Evolutionary conservation across 2,113 vertebrate genomes (phyloP).

Genomic region (Australoheros scitulus): DNA sequence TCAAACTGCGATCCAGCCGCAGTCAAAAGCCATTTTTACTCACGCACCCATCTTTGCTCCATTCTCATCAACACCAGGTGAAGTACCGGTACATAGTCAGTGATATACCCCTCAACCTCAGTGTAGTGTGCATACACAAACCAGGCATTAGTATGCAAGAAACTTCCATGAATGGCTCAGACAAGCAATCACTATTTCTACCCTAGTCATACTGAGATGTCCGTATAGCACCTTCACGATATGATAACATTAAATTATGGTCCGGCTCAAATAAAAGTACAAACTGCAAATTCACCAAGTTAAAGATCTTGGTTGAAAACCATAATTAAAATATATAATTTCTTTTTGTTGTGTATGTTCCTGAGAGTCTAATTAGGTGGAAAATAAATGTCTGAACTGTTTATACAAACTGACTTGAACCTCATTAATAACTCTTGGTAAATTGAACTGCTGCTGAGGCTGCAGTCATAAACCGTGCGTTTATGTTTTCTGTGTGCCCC

Average conservation of each 20-base stretch:
- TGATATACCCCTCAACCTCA: too few species aligned
- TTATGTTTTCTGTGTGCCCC: neutral
- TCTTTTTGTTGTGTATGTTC: conserved; percentile 15
- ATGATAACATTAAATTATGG: neutral
- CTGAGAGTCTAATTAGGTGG: conserved; percentile 29
- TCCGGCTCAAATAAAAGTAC: neutral
- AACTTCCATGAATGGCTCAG: neutral
- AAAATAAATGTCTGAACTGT: conserved; percentile 23
- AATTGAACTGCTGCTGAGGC: conserved; percentile 48
- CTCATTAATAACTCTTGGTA: conserved; percentile 45
- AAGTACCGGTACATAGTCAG: too few species aligned
- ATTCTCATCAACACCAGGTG: too few species aligned
- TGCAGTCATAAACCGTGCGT: conserved; percentile 15
- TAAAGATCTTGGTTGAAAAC: neutral
- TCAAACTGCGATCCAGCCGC: too few species aligned
- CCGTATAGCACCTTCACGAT: neutral
- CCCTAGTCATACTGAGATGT: neutral
- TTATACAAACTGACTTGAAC: conserved; percentile 19
- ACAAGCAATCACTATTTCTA: neutral
- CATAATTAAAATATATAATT: neutral
- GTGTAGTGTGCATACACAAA: too few species aligned
- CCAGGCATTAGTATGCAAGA: too few species aligned
- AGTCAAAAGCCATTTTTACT: too few species aligned
- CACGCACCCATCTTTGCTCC: too few species aligned
- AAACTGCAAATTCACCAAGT: neutral